phyloP scores from a whole-genome alignment of 2,113 vertebrate species.

The Geococcyx californianus region DNA sequence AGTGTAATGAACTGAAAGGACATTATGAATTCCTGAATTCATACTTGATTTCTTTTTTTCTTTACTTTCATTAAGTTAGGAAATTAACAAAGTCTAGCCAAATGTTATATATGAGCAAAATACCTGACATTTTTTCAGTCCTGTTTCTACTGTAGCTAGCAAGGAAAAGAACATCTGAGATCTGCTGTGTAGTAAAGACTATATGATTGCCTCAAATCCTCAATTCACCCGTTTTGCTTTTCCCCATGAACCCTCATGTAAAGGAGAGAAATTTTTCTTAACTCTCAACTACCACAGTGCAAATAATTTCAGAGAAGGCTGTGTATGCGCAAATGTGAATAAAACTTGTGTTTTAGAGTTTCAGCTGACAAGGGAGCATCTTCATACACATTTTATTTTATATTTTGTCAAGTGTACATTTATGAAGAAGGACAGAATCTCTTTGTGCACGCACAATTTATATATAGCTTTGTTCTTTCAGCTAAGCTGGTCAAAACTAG shows the following conservation, averaged over 20 bases:
- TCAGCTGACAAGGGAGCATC: not conserved
- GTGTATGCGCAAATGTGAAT: not conserved
- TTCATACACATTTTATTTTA: not conserved
- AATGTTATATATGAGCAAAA: not conserved
- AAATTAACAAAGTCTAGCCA: not conserved
- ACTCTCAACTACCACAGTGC: not conserved
- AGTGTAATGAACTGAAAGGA: not conserved
- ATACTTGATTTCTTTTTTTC: not conserved
- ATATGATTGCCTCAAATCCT: not conserved
- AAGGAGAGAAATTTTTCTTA: not conserved
- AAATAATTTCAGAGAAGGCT: not conserved
- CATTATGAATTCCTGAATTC: not conserved
- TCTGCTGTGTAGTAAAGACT: not conserved
- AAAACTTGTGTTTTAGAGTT: not conserved
- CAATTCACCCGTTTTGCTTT: not conserved
- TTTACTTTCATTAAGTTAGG: not conserved
- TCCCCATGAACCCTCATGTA: not conserved
- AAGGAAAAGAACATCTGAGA: not conserved
- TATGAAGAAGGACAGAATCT: not conserved
- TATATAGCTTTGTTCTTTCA: constrained; percentile 47
- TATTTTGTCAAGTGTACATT: not conserved
- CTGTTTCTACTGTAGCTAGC: not conserved
- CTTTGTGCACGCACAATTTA: not conserved
- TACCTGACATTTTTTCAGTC: not conserved
- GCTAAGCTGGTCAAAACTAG: constrained; percentile 8